Evolutionary conservation across 2,888 invertebrate species (phyloP).

Genomic region (Hymenopus coronatus): DNA sequence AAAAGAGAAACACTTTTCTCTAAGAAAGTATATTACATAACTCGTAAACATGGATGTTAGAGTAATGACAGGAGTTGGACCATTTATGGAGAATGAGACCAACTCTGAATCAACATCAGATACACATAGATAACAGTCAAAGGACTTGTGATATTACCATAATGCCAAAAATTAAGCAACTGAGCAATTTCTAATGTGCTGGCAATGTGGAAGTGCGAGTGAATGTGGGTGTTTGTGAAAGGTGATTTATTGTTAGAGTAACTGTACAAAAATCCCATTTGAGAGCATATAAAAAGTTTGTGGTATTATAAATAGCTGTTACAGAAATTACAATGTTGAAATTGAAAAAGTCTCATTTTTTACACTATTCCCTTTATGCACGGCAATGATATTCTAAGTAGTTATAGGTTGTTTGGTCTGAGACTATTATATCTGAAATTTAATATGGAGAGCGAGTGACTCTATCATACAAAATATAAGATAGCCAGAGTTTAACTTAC

Average conservation of each 20-base stretch:
- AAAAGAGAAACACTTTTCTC: not conserved
- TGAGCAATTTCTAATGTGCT: not conserved
- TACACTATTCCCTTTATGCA: too few species aligned
- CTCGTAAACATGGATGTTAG: not conserved
- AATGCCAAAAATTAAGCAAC: not conserved
- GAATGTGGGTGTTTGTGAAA: not conserved
- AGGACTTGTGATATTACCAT: not conserved
- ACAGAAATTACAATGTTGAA: slow-evolving; percentile 16
- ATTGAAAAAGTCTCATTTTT: not conserved
- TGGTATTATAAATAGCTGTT: slow-evolving; percentile 20
- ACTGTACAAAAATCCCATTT: not conserved
- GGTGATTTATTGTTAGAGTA: not conserved
- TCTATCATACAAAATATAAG: too few species aligned
- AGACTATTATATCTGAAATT: too few species aligned
- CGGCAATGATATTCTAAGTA: too few species aligned
- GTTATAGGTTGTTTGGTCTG: too few species aligned
- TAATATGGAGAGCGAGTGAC: too few species aligned
- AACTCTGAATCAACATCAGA: not conserved
- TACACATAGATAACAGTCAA: not conserved
- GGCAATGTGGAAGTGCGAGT: not conserved
- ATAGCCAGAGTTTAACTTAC: too few species aligned
- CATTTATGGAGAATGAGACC: not conserved
- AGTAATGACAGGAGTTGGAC: not conserved
- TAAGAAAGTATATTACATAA: not conserved
- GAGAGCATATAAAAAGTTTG: not conserved